Percentiles rank a stretch among this genome's conserved stretches.
phyloP scores from a whole-genome alignment of 2,113 vertebrate species.

The Brachyistius frenatus region DNA sequence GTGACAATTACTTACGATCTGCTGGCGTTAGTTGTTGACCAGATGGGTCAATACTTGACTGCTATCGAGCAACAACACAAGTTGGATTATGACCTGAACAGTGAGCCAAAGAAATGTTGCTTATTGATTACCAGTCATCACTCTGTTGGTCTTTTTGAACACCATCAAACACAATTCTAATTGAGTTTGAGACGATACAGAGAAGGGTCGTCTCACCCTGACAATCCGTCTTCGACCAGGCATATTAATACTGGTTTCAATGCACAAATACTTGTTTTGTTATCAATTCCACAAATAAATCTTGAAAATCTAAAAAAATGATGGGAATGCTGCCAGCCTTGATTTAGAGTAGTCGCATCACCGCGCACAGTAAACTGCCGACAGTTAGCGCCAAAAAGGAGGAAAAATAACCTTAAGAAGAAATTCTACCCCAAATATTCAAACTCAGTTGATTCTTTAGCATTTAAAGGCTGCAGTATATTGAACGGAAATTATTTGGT shows the following conservation, averaged over 20 bases:
- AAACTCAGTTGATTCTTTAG: no score
- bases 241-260: neutral
- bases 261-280: no score
- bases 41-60: neutral
- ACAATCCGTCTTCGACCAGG: neutral
- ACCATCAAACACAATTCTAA: neutral
- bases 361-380: neutral
- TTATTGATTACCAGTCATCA: neutral
- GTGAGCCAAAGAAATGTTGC: neutral
- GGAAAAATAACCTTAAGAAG: no score
- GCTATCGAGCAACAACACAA: neutral
- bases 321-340: neutral
- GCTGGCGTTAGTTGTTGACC: neutral
- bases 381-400: neutral
- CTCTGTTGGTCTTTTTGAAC: neutral
- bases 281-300: no score
- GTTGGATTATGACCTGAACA: constrained; percentile 5
- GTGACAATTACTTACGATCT: neutral
- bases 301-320: no score
- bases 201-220: neutral
- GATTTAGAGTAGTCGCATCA: neutral
- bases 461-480: no score
- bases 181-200: neutral
- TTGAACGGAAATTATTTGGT: no score
- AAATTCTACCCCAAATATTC: no score